Evolutionary conservation across 2,888 invertebrate species (phyloP).

Genomic region (Holacanthella duospinosa): DNA sequence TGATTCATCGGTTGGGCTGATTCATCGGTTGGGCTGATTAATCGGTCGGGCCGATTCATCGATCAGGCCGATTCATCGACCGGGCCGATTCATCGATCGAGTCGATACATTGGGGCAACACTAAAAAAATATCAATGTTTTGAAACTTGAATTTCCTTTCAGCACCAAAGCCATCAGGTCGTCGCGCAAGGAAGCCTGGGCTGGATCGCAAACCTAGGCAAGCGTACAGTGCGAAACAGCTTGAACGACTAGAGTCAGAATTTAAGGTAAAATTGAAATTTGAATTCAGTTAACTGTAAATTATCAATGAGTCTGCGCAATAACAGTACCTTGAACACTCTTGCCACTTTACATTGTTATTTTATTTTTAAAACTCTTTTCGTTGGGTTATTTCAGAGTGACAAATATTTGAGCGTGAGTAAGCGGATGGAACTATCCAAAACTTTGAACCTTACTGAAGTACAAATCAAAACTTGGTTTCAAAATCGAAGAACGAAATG

Average conservation of each 20-base stretch:
- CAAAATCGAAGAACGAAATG: constrained; percentile 91
- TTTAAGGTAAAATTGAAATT: constrained; percentile 58
- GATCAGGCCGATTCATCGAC: too few species aligned
- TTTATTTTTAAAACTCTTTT: too few species aligned
- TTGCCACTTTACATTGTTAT: too few species aligned
- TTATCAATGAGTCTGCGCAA: too few species aligned
- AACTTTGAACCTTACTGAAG: constrained; percentile 76
- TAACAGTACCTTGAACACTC: too few species aligned
- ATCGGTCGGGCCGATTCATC: too few species aligned
- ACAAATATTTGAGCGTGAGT: constrained; percentile 91
- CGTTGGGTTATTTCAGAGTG: constrained; percentile 59
- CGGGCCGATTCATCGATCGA: too few species aligned
- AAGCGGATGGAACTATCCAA: constrained; percentile 89
- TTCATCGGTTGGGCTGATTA: too few species aligned
- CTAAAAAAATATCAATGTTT: background rate
- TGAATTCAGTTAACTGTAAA: background rate
- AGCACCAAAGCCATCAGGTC: constrained; percentile 69
- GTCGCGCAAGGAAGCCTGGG: constrained; percentile 73
- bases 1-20: too few species aligned
- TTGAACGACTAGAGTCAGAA: constrained; percentile 82
- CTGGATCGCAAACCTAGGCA: constrained; percentile 89
- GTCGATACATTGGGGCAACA: too few species aligned
- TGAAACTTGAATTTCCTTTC: constrained; percentile 21
- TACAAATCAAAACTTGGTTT: constrained; percentile 95
- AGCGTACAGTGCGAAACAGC: constrained; percentile 88